phyloP scores from a whole-genome alignment of 1,140 invertebrate genomes.

The Brachionus manjavacas region DNA sequence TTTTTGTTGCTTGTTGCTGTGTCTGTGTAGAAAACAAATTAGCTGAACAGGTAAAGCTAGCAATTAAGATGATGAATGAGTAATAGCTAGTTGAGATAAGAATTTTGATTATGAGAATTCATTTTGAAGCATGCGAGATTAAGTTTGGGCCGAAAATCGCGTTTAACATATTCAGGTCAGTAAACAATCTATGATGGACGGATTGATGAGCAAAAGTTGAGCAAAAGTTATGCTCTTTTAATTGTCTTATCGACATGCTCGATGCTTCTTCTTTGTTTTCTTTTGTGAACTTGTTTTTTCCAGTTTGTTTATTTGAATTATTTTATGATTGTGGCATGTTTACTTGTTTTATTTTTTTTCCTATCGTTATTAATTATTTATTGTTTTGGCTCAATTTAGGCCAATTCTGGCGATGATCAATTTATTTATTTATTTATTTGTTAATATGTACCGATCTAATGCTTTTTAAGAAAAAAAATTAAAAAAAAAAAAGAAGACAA shows the following conservation, averaged over 20 bases:
- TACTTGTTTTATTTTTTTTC: neutral
- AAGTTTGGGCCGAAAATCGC: neutral
- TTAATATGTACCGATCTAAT: too few relatives aligned
- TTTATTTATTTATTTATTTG: too few relatives aligned
- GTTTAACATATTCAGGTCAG: neutral
- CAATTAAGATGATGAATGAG: too few relatives aligned
- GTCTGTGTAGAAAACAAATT: too few relatives aligned
- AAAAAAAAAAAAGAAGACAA: too few relatives aligned
- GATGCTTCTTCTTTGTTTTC: neutral
- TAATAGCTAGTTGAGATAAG: neutral
- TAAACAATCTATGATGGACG: neutral
- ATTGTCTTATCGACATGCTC: neutral
- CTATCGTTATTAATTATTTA: too few relatives aligned
- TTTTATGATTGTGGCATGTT: neutral
- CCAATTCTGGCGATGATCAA: too few relatives aligned
- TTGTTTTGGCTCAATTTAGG: too few relatives aligned
- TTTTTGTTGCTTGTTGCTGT: too few relatives aligned
- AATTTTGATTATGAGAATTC: neutral
- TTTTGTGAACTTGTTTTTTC: too few relatives aligned
- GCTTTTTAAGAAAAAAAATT: too few relatives aligned
- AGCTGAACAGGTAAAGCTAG: neutral
- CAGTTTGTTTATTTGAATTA: neutral
- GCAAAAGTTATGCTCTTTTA: neutral
- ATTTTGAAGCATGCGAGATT: neutral
- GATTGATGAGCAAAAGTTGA: neutral